Percentiles rank a stretch among this genome's conserved stretches.
These are phyloP conservation scores for Elymnias hypermnestra DNA, from an alignment of 1,140 invertebrate species.

Conservation along the genomic window DNA sequence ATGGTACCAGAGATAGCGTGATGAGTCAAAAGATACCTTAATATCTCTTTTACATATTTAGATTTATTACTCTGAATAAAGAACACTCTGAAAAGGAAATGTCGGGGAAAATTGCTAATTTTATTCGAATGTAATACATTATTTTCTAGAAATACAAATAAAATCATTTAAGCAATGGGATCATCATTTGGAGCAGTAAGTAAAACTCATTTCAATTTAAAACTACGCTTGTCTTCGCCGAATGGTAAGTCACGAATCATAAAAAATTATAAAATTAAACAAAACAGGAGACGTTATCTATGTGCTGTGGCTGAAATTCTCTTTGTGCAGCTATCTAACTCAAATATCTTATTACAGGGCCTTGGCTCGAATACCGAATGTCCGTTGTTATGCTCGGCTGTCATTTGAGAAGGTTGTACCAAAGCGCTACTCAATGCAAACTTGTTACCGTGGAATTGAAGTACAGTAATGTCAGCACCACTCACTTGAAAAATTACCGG, in stretches of 20 bases:
- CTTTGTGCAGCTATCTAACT: constrained; percentile 49
- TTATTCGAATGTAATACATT: too few relatives aligned
- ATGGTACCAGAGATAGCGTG: too few relatives aligned
- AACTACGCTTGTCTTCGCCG: too few relatives aligned
- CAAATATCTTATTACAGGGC: constrained; percentile 68
- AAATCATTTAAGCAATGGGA: too few relatives aligned
- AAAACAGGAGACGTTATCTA: constrained; percentile 30
- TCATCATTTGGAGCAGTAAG: too few relatives aligned
- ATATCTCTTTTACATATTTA: too few relatives aligned
- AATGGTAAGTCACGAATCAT: too few relatives aligned
- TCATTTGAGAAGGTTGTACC: constrained; percentile 69
- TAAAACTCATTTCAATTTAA: not conserved
- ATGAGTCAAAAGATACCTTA: too few relatives aligned
- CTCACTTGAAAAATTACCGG: constrained; percentile 36
- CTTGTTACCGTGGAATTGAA: constrained; percentile 37
- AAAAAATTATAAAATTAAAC: constrained; percentile 38
- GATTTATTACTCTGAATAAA: too few relatives aligned
- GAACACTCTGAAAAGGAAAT: too few relatives aligned
- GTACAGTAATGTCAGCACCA: constrained; percentile 39
- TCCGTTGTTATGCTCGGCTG: constrained; percentile 64
- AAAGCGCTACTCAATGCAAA: constrained; percentile 63
- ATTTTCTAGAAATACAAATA: too few relatives aligned
- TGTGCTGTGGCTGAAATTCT: constrained; percentile 34
- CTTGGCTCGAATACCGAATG: constrained; percentile 70
- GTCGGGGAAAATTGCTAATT: too few relatives aligned